Evolutionary conservation across 2,888 invertebrate species (phyloP), one percentile per base, ranked within the genome.

Genomic region (Ceriagrion tenellum): DNA sequence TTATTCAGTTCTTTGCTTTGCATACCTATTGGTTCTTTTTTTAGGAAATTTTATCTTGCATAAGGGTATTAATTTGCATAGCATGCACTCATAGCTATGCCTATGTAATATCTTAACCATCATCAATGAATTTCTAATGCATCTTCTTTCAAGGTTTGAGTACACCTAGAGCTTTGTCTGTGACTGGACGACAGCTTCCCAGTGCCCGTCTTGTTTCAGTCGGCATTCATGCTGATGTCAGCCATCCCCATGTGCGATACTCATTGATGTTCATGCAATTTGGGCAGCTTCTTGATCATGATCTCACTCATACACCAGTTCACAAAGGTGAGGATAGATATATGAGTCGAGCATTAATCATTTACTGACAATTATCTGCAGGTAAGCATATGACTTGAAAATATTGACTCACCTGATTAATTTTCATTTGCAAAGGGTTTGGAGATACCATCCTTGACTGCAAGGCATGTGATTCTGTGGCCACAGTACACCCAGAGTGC

Each of bases 201-300:
- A 97, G 97, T 63, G 97, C 97, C 0, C 96, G 97, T 26, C 96
- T 97, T 18, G 96, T 97, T 56, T 97, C 97, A 1, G 97, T 97
- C 81, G 96, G 96, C 88, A 97, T 97, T 40, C 97, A 97, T 96
- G 96, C 96, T 40, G 97, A 97, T 96, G 96, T 97, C 55, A 97
- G 97, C 93, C 96, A 96, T 3, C 97, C 97, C 0, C 97, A 97
- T 95, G 96, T 96, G 23, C 96, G 97, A 20, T 97, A 97, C 96
- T 97, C 97, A 0, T 96, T 97, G 88, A 97, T 97, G 96, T 96
- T 97, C n/a, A 97, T 97, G 97, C 97, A 97, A 96, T 97, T 97
- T 96, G 97, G 97, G 12, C 97, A 97, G 96, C 97, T 97, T 95
- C 96, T 97, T 88, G 97, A 97, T 96, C 97, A 97, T 96, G 97